Evolutionary conservation across 2,888 invertebrate genomes (phyloP).

Genomic region (Muschampia plurimacula): DNA sequence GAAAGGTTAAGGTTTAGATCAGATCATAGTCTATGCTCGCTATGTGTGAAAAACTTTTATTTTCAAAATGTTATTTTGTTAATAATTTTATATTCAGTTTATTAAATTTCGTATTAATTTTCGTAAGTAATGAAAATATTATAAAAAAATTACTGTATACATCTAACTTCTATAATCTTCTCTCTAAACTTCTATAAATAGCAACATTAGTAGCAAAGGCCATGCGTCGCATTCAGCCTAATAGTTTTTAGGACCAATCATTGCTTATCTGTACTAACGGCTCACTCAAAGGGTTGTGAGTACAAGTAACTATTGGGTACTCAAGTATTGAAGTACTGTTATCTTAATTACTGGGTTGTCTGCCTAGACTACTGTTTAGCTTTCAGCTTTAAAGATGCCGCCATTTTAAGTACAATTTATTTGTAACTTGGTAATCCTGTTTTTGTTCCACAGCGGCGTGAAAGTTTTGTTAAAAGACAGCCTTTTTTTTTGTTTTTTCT

Average conservation of each 20-base stretch:
- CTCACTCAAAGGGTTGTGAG: slow-evolving; percentile 73
- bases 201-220: slow-evolving; percentile 21
- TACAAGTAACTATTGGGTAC: slow-evolving; percentile 51
- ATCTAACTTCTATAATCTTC: neutral
- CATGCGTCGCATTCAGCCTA: slow-evolving; percentile 19
- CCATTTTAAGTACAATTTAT: slow-evolving; percentile 29
- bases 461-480: neutral
- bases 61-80: too few species aligned
- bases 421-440: slow-evolving; percentile 19
- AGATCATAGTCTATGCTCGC: too few species aligned
- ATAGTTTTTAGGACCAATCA: slow-evolving; percentile 58
- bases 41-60: too few species aligned
- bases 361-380: slow-evolving; percentile 59
- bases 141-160: neutral
- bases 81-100: neutral
- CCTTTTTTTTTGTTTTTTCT: neutral
- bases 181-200: slow-evolving; percentile 11
- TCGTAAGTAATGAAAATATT: too few species aligned
- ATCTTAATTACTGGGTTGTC: slow-evolving; percentile 74
- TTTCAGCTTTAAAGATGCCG: slow-evolving; percentile 47
- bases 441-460: slow-evolving; percentile 5
- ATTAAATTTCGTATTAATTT: neutral
- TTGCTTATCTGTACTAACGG: slow-evolving; percentile 62
- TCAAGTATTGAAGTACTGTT: slow-evolving; percentile 54
- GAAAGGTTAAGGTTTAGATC: too few species aligned